Evolutionary conservation across 2,888 invertebrate species (phyloP), one percentile per base, ranked within the genome.

Genomic region (Poecilus cupreus): DNA sequence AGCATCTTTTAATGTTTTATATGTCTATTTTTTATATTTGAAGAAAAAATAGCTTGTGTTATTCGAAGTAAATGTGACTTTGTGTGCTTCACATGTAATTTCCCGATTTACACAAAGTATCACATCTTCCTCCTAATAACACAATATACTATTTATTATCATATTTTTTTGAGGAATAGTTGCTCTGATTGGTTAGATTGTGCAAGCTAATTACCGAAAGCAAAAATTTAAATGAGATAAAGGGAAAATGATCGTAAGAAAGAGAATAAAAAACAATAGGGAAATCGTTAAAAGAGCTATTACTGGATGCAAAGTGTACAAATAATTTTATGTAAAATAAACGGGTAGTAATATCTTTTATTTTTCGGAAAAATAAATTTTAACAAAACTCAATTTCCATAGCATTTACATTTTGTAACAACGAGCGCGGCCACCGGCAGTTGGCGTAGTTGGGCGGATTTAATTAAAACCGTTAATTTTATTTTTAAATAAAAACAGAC

Each of bases 401-500:
- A 77, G 60, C 77, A 77, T 77, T 77, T 60, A 57, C 77, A 77
- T 77, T 77, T 77, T 60, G 77, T 77, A 57, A 60, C 77, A 57
- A 16, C 2, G 32, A 60, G 54, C 22, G 20, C 16, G 49, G n/a
- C 18, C 22, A 43, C 11, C 43, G n/a, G 43, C 74, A 46, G n/a
- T 26, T 24, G 51, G 39, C 22, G 26, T 39, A 39, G 60, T 60
- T 18, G 39, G 43, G 74, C 24, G 77, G 57, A 39, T 77, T 77
- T 77, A 77, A 77, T 77, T 77, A 77, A 77, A 77, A 43, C 46
- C 57, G 60, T 77, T 77, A 77, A 77, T 77, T 77, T 60, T 60
- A 77, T 77, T 77, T 75, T 77, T 57, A 77, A 77, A 77, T 77
- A 77, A 57, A 77, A 77, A 60, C 77, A 77, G 77, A 77, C 70